phyloP scores from a whole-genome alignment of 2,113 vertebrate species.

The Puma concolor region DNA sequence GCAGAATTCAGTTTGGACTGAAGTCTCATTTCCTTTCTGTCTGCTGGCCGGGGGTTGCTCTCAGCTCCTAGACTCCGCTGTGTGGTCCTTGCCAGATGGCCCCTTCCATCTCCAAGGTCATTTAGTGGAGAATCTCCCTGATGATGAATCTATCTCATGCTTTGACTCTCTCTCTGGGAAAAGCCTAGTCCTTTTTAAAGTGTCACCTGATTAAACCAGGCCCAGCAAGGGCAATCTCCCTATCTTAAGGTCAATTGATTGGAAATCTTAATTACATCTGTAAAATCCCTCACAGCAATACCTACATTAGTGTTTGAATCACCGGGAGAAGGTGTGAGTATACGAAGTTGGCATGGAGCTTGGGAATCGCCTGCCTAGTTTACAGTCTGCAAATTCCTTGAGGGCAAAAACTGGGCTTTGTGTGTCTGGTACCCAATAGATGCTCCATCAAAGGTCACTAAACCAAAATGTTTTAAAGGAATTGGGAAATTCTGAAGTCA shows the following conservation, averaged over 20 bases:
- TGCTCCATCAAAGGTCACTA: not conserved
- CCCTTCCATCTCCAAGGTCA: not conserved
- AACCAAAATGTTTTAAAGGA: conserved; percentile 13
- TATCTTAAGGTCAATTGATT: not conserved
- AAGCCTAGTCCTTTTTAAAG: not conserved
- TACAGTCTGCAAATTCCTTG: not conserved
- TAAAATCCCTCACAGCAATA: not conserved
- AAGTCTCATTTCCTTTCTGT: not conserved
- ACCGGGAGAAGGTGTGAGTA: not conserved
- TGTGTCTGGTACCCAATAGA: not conserved
- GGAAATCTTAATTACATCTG: not conserved
- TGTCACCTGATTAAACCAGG: not conserved
- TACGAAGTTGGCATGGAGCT: not conserved
- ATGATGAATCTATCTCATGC: not conserved
- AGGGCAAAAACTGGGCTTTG: not conserved
- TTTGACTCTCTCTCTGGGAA: not conserved
- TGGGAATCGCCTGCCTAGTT: not conserved
- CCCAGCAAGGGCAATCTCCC: not conserved
- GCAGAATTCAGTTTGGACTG: not conserved
- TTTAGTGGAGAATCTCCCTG: not conserved
- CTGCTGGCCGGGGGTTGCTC: not conserved
- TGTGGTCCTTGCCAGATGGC: not conserved
- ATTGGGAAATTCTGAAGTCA: not conserved
- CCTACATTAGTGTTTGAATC: not conserved
- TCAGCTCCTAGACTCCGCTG: not conserved